phyloP scores from a whole-genome alignment of 1,140 invertebrate genomes.

The Drosophila tani region DNA sequence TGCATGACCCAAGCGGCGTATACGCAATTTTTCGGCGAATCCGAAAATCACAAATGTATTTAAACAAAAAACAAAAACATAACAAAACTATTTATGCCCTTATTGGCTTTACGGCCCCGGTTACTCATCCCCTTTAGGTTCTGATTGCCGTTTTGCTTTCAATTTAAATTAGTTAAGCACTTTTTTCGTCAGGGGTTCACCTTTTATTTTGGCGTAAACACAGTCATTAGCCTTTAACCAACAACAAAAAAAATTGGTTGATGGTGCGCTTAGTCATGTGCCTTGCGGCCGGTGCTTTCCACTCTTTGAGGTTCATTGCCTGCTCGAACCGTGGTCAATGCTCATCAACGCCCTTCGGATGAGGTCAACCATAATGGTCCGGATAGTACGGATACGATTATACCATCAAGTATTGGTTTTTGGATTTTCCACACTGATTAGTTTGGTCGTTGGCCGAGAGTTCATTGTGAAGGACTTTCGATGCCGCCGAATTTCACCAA shows the following conservation, averaged over 20 bases:
- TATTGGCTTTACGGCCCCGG: constrained; percentile 4
- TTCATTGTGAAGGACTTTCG: constrained; percentile 74
- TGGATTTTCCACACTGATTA: constrained; percentile 34
- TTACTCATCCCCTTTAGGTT: constrained; percentile 23
- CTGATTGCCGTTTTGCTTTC: constrained; percentile 37
- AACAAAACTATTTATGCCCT: constrained; percentile 7
- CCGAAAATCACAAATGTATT: constrained; percentile 13
- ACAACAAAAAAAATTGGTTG: constrained; percentile 59
- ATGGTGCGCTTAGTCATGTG: constrained; percentile 50
- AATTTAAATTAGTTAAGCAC: constrained; percentile 37
- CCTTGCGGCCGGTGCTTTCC: constrained; percentile 25
- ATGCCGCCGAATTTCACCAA: not conserved
- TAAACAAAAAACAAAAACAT: constrained; percentile 15
- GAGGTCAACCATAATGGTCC: constrained; percentile 67
- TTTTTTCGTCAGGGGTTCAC: constrained; percentile 48
- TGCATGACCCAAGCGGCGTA: constrained; percentile 60
- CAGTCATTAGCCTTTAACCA: constrained; percentile 72
- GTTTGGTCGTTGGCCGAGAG: constrained; percentile 38
- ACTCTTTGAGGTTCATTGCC: constrained; percentile 69
- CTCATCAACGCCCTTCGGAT: constrained; percentile 72
- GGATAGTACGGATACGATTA: constrained; percentile 52
- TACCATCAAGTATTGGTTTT: constrained; percentile 23
- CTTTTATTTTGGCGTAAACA: constrained; percentile 50
- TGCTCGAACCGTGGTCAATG: constrained; percentile 64
- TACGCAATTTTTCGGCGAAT: constrained; percentile 56